Evolutionary conservation across 2,797 vertebrate species (phyloP), one percentile per base, ranked within the genome.

Genomic region (Callimico goeldii): DNA sequence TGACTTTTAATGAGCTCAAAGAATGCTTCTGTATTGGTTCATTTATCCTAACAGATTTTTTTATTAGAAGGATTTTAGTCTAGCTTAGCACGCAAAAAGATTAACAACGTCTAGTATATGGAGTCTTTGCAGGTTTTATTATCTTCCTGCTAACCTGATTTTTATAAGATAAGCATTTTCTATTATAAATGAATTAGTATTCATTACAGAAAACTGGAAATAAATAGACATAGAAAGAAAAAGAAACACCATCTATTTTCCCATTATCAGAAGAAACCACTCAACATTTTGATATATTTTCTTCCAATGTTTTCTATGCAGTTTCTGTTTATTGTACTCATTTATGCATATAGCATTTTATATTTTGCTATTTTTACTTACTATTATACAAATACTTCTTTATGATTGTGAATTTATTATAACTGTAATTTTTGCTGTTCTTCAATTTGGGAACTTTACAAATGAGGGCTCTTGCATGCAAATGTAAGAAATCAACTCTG

Each of bases 111-210:
- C 80, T 96, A 91, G 79, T 96, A 95, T 93, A 95, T 52, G 75
- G 58, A 83, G 67, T 95, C 58, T 93, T 97, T 93, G 96, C 76
- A 95, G 91, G 93, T 89, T 95, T 93, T 95, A 96, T 96, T 79
- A 90, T 93, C 84, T 93, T 94, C 52, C 84, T 87, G 84, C 52
- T 96, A 93, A 91, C 36, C 81, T 89, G 88, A 96, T 96, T 95
- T 97, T 96, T 95, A 87, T 36, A 96, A 96, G 88, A 95, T 95
- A 93, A 91, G 58, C 80, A 91, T 96, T 89, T 97, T 93, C 64
- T 91, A 80, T 95, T 95, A 96, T 87, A 96, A 95, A 95, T 95
- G 90, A 96, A 96, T 97, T 96, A 97, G 41, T 82, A 83, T 96
- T 95, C 92, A 87, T 96, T 95, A 90, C 89, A 87, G 58, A 87